Evolutionary conservation across 2,113 vertebrate genomes (phyloP), one percentile per base, ranked within the genome.

Genomic region (Mohoua ochrocephala): DNA sequence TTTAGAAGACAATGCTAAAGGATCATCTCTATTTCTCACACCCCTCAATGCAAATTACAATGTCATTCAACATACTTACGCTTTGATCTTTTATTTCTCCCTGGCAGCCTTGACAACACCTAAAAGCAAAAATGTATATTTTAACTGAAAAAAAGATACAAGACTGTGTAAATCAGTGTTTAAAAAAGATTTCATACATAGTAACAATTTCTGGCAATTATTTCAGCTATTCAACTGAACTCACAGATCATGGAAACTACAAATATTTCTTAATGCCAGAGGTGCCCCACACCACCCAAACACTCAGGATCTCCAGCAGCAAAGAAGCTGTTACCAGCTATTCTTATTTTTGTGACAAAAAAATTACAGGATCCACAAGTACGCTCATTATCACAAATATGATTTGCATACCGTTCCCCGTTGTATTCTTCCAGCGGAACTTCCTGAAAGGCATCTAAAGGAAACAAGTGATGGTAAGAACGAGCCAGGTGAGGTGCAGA

Each of bases 401-500:
- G 7, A 85, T 71, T 37, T 74, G 70, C 83, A 54, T 97, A 99
- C 99, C 98, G 98, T 91, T 99, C 98, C 71, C 98, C 98, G 44
- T 97, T 96, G 80, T 98, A 96, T 45, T 99, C 97, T 84, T 98
- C 98, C 20, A 99, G 57, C 0, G 98, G 68, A 71, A 95, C 92
- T 98, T 99, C 99, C 96, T 96, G 97, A 93, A 99, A 99, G 44
- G 97, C 96, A 92, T 99, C 98, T 93, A 99, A 98, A 80, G 99
- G 99, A 97, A 99, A 99, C n/a, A 99, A 98, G 82, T 99, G 99
- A 92, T 99, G 99, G 69, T 99, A 99, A 75, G 99, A 99, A 28
- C 99, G 97, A 91, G 99, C 99, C 76, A 99, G 97, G 78, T 99
- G 99, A 68, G 99, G 99, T n/a, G 99, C 99, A 44, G 99, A 99